Percentiles rank a stretch among this genome's conserved stretches.
Evolutionary conservation across 2,888 invertebrate species (phyloP).

Genomic region (Amphipyra tragopoginis): DNA sequence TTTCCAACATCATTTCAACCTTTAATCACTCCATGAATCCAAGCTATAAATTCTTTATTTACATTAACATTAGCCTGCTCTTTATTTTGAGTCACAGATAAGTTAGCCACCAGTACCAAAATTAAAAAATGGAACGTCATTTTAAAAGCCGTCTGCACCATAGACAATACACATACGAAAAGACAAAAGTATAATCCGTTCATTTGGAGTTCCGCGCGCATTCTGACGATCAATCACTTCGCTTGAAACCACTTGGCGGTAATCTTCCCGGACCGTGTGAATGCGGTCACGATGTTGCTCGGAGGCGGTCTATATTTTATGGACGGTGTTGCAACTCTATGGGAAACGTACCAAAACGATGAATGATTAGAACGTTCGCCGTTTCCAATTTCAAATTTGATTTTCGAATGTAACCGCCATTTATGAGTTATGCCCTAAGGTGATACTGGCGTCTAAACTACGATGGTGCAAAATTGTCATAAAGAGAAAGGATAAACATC

Average conservation of each 20-base stretch:
- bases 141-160: conserved; percentile 28
- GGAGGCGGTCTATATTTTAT: conserved; percentile 79
- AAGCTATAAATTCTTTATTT: background rate
- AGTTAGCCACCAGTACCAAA: background rate
- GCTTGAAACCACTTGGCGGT: conserved; percentile 78
- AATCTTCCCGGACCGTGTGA: conserved; percentile 84
- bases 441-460: conserved; percentile 20
- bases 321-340: conserved; percentile 78
- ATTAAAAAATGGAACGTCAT: conserved; percentile 15
- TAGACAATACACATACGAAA: conserved; percentile 60
- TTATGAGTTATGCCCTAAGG: conserved; percentile 27
- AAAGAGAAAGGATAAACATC: background rate
- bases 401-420: conserved; percentile 36
- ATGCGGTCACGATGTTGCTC: conserved; percentile 79
- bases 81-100: background rate
- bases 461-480: conserved; percentile 2
- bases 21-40: too few species aligned
- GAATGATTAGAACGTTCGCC: conserved; percentile 58
- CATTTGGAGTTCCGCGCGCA: conserved; percentile 73
- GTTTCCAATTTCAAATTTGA: conserved; percentile 52
- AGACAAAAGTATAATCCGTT: conserved; percentile 81
- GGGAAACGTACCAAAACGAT: conserved; percentile 69
- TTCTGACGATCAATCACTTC: conserved; percentile 84
- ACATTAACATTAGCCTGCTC: too few species aligned
- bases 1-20: conserved; percentile 19